These are phyloP conservation scores for Fragum sueziense DNA, from an alignment of 2,888 invertebrate genomes.

Conservation along the genomic window DNA sequence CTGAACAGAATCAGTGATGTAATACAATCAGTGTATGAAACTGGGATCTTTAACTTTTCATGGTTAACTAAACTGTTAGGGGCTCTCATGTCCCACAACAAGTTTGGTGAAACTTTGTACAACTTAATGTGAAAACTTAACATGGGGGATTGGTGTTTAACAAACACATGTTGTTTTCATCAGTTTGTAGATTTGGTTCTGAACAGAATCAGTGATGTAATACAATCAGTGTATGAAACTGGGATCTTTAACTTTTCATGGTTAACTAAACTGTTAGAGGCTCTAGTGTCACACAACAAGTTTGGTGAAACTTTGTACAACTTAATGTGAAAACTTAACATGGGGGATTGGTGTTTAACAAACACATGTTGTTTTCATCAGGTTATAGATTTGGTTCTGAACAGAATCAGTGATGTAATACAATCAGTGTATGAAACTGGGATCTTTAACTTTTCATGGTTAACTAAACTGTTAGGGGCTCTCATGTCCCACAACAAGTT, in stretches of 20 bases:
- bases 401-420: conserved; percentile 47
- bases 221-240: conserved; percentile 32
- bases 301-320: conserved; percentile 55
- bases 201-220: conserved; percentile 47
- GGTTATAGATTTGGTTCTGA: conserved; percentile 59
- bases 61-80: conserved; percentile 61
- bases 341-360: neutral
- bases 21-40: conserved; percentile 30
- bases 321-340: too few species aligned
- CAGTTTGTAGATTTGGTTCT: conserved; percentile 62
- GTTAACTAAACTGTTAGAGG: conserved; percentile 57
- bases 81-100: conserved; percentile 50
- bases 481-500: conserved; percentile 49
- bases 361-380: too few species aligned
- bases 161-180: conserved; percentile 23
- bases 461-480: conserved; percentile 54
- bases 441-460: conserved; percentile 53
- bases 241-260: conserved; percentile 45
- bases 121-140: too few species aligned
- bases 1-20: conserved; percentile 49
- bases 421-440: conserved; percentile 19
- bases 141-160: neutral
- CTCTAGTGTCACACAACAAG: conserved; percentile 50
- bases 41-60: conserved; percentile 25
- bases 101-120: conserved; percentile 52